These are phyloP conservation scores for Drosophila barbarae DNA, from an alignment of 2,888 invertebrate species.

Conservation along the genomic window DNA sequence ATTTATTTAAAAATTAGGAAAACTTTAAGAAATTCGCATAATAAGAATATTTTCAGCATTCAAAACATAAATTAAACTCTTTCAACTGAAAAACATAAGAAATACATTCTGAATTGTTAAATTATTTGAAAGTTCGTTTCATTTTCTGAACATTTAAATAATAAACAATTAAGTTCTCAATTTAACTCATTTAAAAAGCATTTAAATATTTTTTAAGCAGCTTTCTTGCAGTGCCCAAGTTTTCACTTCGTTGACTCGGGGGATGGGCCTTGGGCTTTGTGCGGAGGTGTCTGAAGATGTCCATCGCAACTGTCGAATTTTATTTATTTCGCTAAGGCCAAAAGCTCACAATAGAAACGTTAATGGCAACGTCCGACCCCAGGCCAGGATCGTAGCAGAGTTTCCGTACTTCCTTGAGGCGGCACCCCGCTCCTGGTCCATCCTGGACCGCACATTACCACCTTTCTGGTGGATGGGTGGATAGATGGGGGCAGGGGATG, in stretches of 20 bases:
- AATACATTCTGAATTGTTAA: neutral
- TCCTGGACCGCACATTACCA: constrained; percentile 54
- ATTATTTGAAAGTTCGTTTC: neutral
- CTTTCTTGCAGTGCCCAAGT: constrained; percentile 41
- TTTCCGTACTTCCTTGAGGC: constrained; percentile 69
- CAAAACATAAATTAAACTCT: neutral
- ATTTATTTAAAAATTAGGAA: neutral
- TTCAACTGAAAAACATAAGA: neutral
- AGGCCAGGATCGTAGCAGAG: constrained; percentile 49
- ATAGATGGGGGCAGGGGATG: constrained; percentile 9
- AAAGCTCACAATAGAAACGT: constrained; percentile 74
- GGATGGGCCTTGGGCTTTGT: constrained; percentile 11
- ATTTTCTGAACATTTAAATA: neutral
- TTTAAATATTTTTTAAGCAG: neutral
- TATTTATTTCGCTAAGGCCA: constrained; percentile 73
- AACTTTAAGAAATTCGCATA: too few relatives aligned
- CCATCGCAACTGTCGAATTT: constrained; percentile 67
- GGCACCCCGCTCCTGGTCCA: constrained; percentile 28
- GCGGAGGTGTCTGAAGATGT: constrained; percentile 37
- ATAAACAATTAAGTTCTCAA: neutral
- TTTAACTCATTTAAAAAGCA: neutral
- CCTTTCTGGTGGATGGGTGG: constrained; percentile 46
- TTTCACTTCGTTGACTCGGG: constrained; percentile 21
- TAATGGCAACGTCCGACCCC: constrained; percentile 61
- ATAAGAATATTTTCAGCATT: too few relatives aligned